phyloP scores from a whole-genome alignment of 1,140 invertebrate species.

The Gryon sp. region DNA sequence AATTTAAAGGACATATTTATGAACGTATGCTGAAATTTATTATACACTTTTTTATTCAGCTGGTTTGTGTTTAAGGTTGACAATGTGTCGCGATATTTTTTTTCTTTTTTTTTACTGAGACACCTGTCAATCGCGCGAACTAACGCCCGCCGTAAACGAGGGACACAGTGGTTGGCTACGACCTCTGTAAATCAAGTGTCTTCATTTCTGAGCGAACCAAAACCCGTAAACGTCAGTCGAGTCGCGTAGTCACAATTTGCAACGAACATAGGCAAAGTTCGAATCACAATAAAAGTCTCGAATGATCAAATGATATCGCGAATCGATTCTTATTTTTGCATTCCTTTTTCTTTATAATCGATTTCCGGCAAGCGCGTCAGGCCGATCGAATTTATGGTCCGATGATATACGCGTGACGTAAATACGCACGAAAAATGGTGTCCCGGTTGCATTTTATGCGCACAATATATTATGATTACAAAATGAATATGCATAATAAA shows the following conservation, averaged over 20 bases:
- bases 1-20: conserved; percentile 30
- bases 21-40: conserved; percentile 31
- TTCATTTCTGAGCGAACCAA: conserved; percentile 64
- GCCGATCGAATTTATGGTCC: conserved; percentile 37
- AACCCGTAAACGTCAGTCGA: conserved; percentile 68
- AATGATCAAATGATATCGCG: conserved; percentile 28
- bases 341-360: conserved; percentile 9
- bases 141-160: conserved; percentile 60
- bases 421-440: conserved; percentile 52
- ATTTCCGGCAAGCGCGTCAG: conserved; percentile 33
- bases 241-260: conserved; percentile 6
- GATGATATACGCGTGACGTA: conserved; percentile 52
- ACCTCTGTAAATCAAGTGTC: conserved; percentile 71
- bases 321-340: no score
- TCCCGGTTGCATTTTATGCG: conserved; percentile 43
- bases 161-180: conserved; percentile 45
- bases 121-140: conserved; percentile 65
- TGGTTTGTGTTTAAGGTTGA: conserved; percentile 4
- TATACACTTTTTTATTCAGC: conserved; percentile 27
- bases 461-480: conserved; percentile 51
- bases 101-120: conserved; percentile 30
- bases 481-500: conserved; percentile 50
- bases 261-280: no score
- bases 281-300: conserved; percentile 14
- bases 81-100: conserved; percentile 40